Evolutionary conservation across 2,888 invertebrate species (phyloP), one percentile per base, ranked within the genome.

Genomic region (Acronicta aceris): DNA sequence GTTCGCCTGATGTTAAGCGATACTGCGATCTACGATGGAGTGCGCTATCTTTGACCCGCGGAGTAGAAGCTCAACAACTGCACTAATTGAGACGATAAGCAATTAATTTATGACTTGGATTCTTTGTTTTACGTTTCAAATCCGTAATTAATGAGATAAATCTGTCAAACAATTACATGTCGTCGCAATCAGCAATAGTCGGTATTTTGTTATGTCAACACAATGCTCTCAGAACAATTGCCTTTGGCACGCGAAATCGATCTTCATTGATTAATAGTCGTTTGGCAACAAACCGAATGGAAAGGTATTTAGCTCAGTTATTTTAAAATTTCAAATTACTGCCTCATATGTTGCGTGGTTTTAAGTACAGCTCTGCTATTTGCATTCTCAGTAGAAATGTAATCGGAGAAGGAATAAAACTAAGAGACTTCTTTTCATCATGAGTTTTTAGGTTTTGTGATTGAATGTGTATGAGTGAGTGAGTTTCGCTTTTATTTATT

Each of bases 221-320:
- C 42, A 7, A 21, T 13, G 16, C 15, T 10, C 40, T 43, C 52
- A 16, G 36, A 43, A 57, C 74, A 38, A 47, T 54, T 30, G 13
- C 33, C 33, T 30, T 57, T 69, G 70, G 74, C 63, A 69, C 46
- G 52, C 42, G 50, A 30, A n/a, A 69, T 74, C 52, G 63, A 74
- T 70, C 69, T 70, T 74, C 69, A 70, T 70, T 74, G 70, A 51
- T 74, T 56, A 69, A 69, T 74, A 69, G 66, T 46, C 41, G 36
- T 59, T 67, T 67, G 67, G 67, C 67, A 67, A 27, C 45, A 36
- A 33, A 58, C 33, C n/a, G 27, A 5, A 16, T 25, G 27, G 3
- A 17, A 25, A 53, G 42, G 33, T 72, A 72, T 67, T 53, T 66
- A 72, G 73, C 49, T 40, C 51, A 30, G 72, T 51, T 57, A 57